phyloP scores from a whole-genome alignment of 2,888 invertebrate species.

The Pristionchus fissidentatus region DNA sequence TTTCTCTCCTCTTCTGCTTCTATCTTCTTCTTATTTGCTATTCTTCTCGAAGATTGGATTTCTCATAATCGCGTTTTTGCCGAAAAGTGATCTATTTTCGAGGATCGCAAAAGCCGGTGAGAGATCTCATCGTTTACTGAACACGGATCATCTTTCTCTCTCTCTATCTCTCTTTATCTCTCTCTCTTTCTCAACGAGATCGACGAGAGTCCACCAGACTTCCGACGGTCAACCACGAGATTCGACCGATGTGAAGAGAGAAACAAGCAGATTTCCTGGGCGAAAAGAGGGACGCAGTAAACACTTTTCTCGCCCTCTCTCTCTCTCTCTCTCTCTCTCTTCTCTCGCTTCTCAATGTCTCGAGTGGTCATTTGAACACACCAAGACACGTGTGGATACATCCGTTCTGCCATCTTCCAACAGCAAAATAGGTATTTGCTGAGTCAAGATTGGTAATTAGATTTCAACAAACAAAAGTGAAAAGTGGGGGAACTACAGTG shows the following conservation, averaged over 20 bases:
- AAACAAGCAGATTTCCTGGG: constrained; percentile 26
- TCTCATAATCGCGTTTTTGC: constrained; percentile 5
- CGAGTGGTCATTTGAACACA: constrained; percentile 40
- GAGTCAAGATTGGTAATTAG: neutral
- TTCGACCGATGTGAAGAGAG: no score
- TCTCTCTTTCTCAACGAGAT: neutral
- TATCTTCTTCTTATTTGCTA: constrained; percentile 15
- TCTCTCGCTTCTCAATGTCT: no score
- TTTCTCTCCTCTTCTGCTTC: no score
- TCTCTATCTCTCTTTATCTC: neutral
- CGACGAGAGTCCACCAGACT: neutral
- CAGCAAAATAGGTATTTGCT: neutral
- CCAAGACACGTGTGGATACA: constrained; percentile 22
- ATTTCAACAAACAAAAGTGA: neutral
- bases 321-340: no score
- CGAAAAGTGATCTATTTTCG: constrained; percentile 28
- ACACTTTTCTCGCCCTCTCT: no score
- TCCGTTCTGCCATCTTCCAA: neutral
- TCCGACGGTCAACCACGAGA: no score
- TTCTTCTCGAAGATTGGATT: neutral
- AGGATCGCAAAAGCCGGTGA: constrained; percentile 3
- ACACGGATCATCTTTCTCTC: neutral
- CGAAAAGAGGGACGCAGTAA: neutral
- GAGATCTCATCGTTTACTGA: constrained; percentile 17
- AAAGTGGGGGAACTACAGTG: neutral